Evolutionary conservation across 2,113 vertebrate genomes (phyloP), one percentile per base, ranked within the genome.

Genomic region (Sula dactylatra): DNA sequence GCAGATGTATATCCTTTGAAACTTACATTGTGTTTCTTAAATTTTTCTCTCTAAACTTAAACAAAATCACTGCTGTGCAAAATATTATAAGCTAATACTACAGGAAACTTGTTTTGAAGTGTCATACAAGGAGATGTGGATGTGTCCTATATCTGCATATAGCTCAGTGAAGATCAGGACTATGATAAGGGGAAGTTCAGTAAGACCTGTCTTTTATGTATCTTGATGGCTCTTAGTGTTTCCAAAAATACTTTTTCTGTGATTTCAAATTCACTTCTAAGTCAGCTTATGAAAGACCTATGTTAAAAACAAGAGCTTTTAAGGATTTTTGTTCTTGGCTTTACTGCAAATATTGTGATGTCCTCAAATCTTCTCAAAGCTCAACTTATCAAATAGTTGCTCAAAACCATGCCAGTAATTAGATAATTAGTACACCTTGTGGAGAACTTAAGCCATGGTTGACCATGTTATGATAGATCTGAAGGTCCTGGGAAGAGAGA

Each of bases 211-310:
- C 29, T 93, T 94, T 90, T 32, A 64, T 87, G 26, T 90, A 1
- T 61, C n/a, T 85, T 85, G 77, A 82, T 91, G 45, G 27, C n/a
- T 84, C 59, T 82, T 71, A 76, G 64, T 93, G 61, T 85, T 93
- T 90, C 85, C 49, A 80, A 56, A 93, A 94, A 93, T 93, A 81
- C n/a, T 45, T 45, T 25, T 64, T 42, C 82, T 85, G 44, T 92
- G 61, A 90, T 76, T 95, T 94, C 44, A 72, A 27, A 88, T 92
- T 92, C 82, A 88, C 82, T 96, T 96, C 78, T 56, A 76, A 85
- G 92, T 96, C 81, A 87, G 38, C 82, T 94, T 92, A 64, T 85
- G 73, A 64, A 90, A 93, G 52, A 50, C n/a, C n/a, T 71, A 7
- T 40, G 18, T 44, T 81, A 52, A 64, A 94, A 93, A 74, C 69